Evolutionary conservation across 2,888 invertebrate genomes (phyloP).

Genomic region (Pseudococcus jackbeardsleyi): DNA sequence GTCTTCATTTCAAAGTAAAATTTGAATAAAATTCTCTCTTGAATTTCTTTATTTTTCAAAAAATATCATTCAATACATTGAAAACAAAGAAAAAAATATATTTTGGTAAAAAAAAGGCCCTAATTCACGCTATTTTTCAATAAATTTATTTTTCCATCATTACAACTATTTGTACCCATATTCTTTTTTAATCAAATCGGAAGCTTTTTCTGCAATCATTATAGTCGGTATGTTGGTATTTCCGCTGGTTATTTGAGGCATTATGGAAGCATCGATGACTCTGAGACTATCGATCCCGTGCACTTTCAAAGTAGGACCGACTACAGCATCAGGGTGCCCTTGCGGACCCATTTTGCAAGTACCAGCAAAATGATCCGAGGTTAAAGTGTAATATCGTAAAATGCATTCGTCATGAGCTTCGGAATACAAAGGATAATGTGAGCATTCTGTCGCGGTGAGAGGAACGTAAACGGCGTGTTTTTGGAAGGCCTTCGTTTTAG

Average conservation of each 20-base stretch:
- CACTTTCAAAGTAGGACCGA: slow-evolving; percentile 83
- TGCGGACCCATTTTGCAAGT: slow-evolving; percentile 92
- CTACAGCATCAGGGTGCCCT: slow-evolving; percentile 87
- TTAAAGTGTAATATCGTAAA: slow-evolving; percentile 84
- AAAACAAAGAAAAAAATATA: no score
- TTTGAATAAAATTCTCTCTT: no score
- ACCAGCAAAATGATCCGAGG: slow-evolving; percentile 88
- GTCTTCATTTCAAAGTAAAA: no score
- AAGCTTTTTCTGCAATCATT: slow-evolving; percentile 91
- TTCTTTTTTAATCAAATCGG: slow-evolving; percentile 87
- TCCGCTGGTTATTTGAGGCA: slow-evolving; percentile 87
- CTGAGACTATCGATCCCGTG: slow-evolving; percentile 84
- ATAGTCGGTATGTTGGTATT: slow-evolving; percentile 71
- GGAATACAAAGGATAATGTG: slow-evolving; percentile 76
- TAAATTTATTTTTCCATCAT: no score
- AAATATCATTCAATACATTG: no score
- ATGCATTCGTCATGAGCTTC: slow-evolving; percentile 90
- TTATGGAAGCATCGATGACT: slow-evolving; percentile 89
- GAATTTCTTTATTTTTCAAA: no score
- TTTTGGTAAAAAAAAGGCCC: no score
- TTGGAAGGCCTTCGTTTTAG: slow-evolving; percentile 82
- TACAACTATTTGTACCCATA: not conserved
- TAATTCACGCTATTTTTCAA: no score
- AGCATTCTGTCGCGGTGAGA: slow-evolving; percentile 83
- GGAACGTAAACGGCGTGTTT: slow-evolving; percentile 78